A percentile compares a stretch with the other conserved stretches of the same genome.
These are phyloP conservation scores for Mixornis gularis DNA, from an alignment of 2,113 vertebrate genomes.

Conservation along the genomic window DNA sequence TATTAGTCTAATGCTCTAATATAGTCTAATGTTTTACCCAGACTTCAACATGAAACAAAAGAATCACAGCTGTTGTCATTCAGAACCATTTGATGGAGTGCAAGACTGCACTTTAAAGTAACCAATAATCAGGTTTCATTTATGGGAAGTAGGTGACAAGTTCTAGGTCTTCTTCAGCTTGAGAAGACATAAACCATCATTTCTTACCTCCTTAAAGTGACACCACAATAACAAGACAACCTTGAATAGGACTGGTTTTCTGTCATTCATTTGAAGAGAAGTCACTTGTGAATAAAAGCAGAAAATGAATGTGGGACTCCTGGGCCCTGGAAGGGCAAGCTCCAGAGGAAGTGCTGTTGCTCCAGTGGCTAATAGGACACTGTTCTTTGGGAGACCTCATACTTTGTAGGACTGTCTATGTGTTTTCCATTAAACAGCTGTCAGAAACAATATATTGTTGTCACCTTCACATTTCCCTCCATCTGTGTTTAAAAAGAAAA, in stretches of 20 bases:
- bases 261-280: neutral
- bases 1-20: neutral
- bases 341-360: neutral
- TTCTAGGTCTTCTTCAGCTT: constrained; percentile 12
- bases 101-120: neutral
- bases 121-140: neutral
- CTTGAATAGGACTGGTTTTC: neutral
- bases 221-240: neutral
- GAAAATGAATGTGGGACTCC: neutral
- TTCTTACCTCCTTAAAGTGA: neutral
- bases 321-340: neutral
- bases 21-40: neutral
- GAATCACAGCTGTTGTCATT: neutral
- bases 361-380: neutral
- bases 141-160: neutral
- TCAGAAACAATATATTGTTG: neutral
- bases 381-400: neutral
- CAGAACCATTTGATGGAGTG: neutral
- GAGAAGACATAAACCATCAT: neutral
- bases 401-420: neutral
- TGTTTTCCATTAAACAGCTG: constrained; percentile 1
- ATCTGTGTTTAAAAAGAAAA: neutral
- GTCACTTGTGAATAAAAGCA: neutral
- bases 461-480: neutral
- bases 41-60: neutral